Conservation (phyloP, 2,797 vertebrate species). For the Notolabrus celidotus region DNA sequence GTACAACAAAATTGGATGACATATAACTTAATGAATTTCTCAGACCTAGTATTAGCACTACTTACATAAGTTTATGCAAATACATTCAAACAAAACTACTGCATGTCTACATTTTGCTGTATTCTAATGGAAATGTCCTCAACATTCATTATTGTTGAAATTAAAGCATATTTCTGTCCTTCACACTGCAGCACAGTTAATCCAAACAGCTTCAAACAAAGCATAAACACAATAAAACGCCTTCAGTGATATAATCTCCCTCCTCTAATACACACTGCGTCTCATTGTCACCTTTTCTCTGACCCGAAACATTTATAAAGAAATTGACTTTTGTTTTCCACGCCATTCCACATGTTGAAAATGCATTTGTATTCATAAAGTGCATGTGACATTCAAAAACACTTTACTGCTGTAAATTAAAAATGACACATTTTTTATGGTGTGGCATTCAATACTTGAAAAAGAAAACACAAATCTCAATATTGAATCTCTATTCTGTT, state of each 20-base stretch:
- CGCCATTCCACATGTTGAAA: constrained; percentile 20
- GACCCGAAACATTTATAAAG: constrained; percentile 60
- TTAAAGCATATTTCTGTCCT: neutral
- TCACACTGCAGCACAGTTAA: neutral
- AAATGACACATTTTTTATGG: constrained; percentile 39
- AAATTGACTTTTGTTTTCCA: constrained; percentile 59
- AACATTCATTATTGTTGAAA: neutral
- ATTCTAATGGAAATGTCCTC: neutral
- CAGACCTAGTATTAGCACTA: too few species aligned
- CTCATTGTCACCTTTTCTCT: constrained; percentile 36
- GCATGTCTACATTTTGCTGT: too few species aligned
- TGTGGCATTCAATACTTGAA: constrained; percentile 36
- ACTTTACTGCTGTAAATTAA: constrained; percentile 52
- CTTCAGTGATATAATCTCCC: neutral
- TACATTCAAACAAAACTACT: neutral
- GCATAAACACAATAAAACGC: constrained; percentile 22
- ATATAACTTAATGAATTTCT: too few species aligned
- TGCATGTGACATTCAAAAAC: constrained; percentile 76
- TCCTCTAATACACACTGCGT: neutral
- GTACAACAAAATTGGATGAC: neutral
- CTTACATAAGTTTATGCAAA: neutral
- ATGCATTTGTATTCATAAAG: constrained; percentile 73
- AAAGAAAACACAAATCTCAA: constrained; percentile 39
- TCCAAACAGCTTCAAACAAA: constrained; percentile 17
- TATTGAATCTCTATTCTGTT: constrained; percentile 1